Conservation (phyloP, 2,888 invertebrate species). For the Drosophila pullipes region DNA sequence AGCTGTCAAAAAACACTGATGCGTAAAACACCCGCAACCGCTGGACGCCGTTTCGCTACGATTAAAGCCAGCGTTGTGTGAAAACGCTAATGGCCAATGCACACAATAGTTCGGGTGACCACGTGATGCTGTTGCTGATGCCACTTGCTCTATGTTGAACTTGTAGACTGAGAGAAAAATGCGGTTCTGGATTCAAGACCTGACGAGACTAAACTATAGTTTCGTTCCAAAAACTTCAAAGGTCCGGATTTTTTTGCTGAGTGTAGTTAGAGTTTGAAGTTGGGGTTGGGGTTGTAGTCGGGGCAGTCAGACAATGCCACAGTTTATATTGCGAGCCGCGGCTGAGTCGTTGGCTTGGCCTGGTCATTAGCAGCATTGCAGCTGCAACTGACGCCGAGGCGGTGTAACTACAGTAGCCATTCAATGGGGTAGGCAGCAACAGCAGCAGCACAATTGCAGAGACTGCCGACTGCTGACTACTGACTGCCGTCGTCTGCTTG, state of each 20-base stretch:
- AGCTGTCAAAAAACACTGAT: conserved; percentile 72
- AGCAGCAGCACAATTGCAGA: conserved; percentile 49
- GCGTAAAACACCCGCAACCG: conserved; percentile 72
- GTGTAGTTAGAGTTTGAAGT: conserved; percentile 10
- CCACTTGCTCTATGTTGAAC: conserved; percentile 33
- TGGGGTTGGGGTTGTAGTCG: conserved; percentile 28
- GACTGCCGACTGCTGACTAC: conserved; percentile 45
- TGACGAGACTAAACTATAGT: background rate
- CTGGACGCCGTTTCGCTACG: conserved; percentile 64
- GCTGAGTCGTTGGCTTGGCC: conserved; percentile 54
- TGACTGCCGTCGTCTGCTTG: conserved; percentile 77
- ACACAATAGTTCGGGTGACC: conserved; percentile 69
- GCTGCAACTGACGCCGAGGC: conserved; percentile 68
- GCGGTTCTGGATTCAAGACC: background rate
- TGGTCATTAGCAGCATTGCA: conserved; percentile 79
- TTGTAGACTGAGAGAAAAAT: conserved; percentile 1
- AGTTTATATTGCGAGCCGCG: conserved; percentile 71
- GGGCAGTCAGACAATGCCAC: conserved; percentile 70
- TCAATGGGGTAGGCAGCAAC: conserved; percentile 48
- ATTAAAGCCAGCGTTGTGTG: conserved; percentile 75
- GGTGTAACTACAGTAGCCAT: conserved; percentile 64
- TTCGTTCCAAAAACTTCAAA: background rate
- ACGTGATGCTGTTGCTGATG: conserved; percentile 43
- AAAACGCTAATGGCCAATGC: conserved; percentile 69
- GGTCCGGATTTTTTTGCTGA: background rate